phyloP scores from a whole-genome alignment of 1,140 invertebrate species.

The Cheumatopsyche charites region DNA sequence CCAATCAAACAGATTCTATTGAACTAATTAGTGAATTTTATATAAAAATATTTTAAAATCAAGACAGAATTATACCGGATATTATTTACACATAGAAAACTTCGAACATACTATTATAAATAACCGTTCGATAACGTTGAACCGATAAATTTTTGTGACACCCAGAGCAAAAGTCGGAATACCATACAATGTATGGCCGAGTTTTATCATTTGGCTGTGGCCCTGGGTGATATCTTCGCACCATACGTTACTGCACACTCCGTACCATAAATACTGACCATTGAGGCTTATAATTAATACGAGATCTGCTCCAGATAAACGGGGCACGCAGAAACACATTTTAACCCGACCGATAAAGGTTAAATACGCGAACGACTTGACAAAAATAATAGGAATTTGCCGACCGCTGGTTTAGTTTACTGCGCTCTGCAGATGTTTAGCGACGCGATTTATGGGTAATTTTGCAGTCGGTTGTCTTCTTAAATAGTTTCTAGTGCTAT shows the following conservation, averaged over 20 bases:
- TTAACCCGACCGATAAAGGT: background rate
- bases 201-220: slow-evolving; percentile 31
- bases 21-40: no score
- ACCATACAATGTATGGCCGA: background rate
- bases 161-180: background rate
- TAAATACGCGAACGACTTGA: background rate
- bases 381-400: background rate
- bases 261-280: slow-evolving; percentile 35
- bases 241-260: background rate
- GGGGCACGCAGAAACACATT: slow-evolving; percentile 19
- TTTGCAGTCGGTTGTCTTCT: no score
- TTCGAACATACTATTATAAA: slow-evolving; percentile 10
- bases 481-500: no score
- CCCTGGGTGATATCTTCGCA: slow-evolving; percentile 28
- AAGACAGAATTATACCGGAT: no score
- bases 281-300: slow-evolving; percentile 43
- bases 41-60: no score
- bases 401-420: background rate
- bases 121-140: background rate
- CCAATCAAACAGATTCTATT: no score
- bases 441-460: no score
- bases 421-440: no score
- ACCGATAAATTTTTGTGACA: slow-evolving; percentile 24
- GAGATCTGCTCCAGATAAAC: slow-evolving; percentile 39
- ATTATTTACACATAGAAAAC: no score